phyloP scores from a whole-genome alignment of 2,113 vertebrate species.

The Leucosticte australis region DNA sequence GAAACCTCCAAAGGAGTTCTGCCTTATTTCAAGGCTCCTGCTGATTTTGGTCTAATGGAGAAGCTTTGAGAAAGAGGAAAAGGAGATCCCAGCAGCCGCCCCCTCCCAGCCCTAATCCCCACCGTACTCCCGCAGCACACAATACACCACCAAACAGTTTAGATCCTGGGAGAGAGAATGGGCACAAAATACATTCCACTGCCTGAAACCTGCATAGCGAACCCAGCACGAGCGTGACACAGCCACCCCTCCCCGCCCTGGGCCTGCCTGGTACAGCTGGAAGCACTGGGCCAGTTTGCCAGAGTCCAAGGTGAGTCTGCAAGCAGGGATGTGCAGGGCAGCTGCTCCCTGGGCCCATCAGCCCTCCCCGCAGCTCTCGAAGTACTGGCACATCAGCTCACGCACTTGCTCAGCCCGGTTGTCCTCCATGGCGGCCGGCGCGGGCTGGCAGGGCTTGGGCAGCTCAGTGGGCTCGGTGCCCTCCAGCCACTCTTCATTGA shows the following conservation, averaged over 20 bases:
- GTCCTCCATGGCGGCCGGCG: slow-evolving; percentile 46
- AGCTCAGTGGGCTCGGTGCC: slow-evolving; percentile 18
- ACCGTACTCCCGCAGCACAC: not conserved
- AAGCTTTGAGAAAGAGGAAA: not conserved
- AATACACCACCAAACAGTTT: not conserved
- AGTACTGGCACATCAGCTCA: slow-evolving; percentile 79
- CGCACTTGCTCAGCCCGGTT: slow-evolving; percentile 72
- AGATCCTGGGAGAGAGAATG: not conserved
- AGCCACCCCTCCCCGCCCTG: fast-evolving
- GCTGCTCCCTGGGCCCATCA: not conserved
- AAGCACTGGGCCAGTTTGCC: not conserved
- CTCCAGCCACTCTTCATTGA: slow-evolving; percentile 72
- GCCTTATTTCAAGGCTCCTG: not conserved
- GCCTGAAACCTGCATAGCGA: not conserved
- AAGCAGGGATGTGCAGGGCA: not conserved
- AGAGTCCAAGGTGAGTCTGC: fast-evolving
- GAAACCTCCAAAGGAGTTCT: not conserved
- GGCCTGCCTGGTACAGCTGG: not conserved
- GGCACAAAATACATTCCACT: not conserved
- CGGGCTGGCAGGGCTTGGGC: slow-evolving; percentile 44
- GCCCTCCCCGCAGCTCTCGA: slow-evolving; percentile 68
- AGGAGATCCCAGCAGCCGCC: not conserved
- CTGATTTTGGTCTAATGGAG: not conserved
- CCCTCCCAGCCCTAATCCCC: not conserved
- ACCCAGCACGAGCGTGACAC: fast-evolving